These are phyloP conservation scores for Acanthosoma haemorrhoidale DNA, from an alignment of 2,888 invertebrate genomes.

Conservation along the genomic window DNA sequence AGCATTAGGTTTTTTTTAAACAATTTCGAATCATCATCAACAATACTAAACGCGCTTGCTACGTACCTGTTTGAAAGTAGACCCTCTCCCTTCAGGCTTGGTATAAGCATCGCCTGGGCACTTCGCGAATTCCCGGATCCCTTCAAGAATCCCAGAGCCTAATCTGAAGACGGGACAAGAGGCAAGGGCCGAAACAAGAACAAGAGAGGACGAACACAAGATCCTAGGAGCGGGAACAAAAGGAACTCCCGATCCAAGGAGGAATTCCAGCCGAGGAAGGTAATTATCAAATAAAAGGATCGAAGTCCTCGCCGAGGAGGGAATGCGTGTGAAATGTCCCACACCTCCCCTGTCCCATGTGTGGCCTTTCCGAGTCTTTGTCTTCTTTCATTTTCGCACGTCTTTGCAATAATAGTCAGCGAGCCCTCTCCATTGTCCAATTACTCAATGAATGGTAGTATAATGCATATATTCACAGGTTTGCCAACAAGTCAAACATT, in stretches of 20 bases:
- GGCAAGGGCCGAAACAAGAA: neutral
- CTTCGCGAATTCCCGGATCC: neutral
- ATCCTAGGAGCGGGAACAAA: neutral
- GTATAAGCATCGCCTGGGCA: no score
- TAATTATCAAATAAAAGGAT: constrained; percentile 9
- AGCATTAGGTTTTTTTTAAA: no score
- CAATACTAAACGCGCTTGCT: no score
- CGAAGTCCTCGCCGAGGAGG: neutral
- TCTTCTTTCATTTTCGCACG: neutral
- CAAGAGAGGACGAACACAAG: neutral
- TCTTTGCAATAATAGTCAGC: no score
- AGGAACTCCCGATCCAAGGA: neutral
- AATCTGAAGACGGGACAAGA: neutral
- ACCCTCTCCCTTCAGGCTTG: no score
- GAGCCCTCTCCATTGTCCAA: no score
- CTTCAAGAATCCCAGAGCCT: neutral
- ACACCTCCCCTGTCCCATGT: neutral
- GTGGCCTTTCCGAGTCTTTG: neutral
- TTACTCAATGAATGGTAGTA: no score
- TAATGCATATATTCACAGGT: no score
- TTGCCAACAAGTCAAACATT: no score
- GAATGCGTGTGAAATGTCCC: neutral
- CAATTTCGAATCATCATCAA: no score
- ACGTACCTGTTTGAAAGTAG: no score
- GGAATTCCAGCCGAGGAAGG: neutral